These are phyloP conservation scores for Stomatorhinus ivindoensis DNA, from an alignment of 2,113 vertebrate genomes.

Conservation along the genomic window DNA sequence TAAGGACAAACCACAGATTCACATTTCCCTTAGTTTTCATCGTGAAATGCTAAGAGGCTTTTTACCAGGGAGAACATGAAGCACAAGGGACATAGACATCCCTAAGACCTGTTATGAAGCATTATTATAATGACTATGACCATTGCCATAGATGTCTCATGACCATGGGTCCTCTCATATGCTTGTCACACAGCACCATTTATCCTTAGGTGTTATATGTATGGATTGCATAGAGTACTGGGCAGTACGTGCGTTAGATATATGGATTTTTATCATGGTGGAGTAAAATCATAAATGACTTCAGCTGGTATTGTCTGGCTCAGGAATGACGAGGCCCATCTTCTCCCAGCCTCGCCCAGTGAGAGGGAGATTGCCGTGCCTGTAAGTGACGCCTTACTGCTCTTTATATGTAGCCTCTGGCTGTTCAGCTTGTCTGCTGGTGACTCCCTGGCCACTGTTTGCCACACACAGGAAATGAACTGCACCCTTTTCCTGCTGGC, in stretches of 20 bases:
- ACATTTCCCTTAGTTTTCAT: background rate
- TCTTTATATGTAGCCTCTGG: background rate
- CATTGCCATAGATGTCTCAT: background rate
- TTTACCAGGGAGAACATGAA: background rate
- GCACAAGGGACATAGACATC: background rate
- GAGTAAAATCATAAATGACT: background rate
- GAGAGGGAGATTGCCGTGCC: conserved; percentile 66
- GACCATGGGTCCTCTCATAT: background rate
- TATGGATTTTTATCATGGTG: background rate
- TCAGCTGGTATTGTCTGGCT: background rate
- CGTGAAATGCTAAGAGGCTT: background rate
- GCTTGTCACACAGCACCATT: background rate
- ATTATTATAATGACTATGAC: background rate
- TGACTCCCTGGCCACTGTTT: background rate
- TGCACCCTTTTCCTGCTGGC: conserved; percentile 70
- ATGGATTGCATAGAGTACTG: background rate
- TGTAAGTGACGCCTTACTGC: conserved; percentile 42
- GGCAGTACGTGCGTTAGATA: background rate
- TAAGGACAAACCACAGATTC: background rate
- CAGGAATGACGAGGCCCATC: conserved; percentile 49
- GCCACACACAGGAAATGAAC: conserved; percentile 56
- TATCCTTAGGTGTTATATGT: background rate
- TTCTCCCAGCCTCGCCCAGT: conserved; percentile 69
- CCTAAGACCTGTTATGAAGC: background rate
- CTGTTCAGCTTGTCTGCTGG: background rate